Base-by-base conservation (phyloP, 1,140 invertebrate genomes). In the Galleria mellonella region DNA sequence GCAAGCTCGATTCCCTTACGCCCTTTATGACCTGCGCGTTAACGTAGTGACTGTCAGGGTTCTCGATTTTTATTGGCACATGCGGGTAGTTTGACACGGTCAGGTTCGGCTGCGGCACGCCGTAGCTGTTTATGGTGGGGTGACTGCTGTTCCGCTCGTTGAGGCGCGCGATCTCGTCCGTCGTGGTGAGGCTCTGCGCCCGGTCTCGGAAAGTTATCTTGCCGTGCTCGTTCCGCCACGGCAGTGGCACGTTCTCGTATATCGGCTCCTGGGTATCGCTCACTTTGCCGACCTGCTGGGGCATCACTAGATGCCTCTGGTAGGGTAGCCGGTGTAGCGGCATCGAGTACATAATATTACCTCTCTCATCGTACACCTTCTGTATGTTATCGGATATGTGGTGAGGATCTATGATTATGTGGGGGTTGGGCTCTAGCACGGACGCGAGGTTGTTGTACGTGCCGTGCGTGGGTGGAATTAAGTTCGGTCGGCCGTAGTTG, bases 181-280 rank as follows among this genome's bases (percentile, higher is more conserved):
- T 90, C 0, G 90, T 91, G 30, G 92, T 91, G 29, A 92, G 87
- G 52, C 91, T 92, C 33, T 91, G 89, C 3, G 91, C 89, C 13
- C 91, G 72, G 47, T 89, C 89, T 9, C 91, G 74, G 62, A 88
- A 86, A 10, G 65, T 67, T 3, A 60, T 35, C 27, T 69, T 66
- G 1, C 59, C 59, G 42, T 47, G 28, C 43, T 88, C 87, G 50
- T 83, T 88, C 43, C 89, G 88, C 81, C 89, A 90, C 0, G 89
- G 87, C 13, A 92, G 56, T 7, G 92, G 92, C 6, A 94, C 91
- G 58, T 94, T 94, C 67, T 94, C 92, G 68, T 94, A 94, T 46
- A 94, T 94, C 0, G 93, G 93, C 67, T 94, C 93, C 12, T 87
- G 84, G 0, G 88, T 78, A 51, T 87, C 85, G 23, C 63, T 79